Evolutionary conservation across 2,888 invertebrate genomes (phyloP).

Genomic region (Biston stratarius): DNA sequence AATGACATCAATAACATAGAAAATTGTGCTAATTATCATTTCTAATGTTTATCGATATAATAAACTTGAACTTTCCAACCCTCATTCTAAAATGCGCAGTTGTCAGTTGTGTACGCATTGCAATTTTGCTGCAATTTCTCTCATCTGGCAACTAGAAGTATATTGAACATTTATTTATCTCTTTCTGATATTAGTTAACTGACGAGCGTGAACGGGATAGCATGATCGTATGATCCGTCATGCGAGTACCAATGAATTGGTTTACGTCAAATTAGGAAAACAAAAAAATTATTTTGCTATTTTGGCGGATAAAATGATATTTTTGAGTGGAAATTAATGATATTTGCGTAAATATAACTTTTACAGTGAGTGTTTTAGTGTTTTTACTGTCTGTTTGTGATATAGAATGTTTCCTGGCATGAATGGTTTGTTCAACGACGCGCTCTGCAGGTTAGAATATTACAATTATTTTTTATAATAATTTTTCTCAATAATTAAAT

Average conservation of each 20-base stretch:
- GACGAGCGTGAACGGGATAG: constrained; percentile 55
- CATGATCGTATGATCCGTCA: constrained; percentile 80
- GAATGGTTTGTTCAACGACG: constrained; percentile 78
- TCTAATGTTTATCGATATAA: constrained; percentile 45
- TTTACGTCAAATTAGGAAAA: constrained; percentile 67
- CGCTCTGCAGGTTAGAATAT: constrained; percentile 77
- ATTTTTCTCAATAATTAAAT: constrained; percentile 14
- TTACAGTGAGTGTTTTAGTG: constrained; percentile 55
- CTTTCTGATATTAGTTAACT: constrained; percentile 50
- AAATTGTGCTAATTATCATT: constrained; percentile 1
- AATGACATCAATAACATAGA: constrained; percentile 2
- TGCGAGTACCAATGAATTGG: constrained; percentile 62
- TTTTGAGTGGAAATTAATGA: constrained; percentile 50
- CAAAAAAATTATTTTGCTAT: constrained; percentile 57
- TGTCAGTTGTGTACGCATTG: constrained; percentile 46
- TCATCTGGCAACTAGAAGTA: constrained; percentile 56
- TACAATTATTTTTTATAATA: constrained; percentile 16
- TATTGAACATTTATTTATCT: constrained; percentile 45
- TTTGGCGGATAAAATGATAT: constrained; percentile 62
- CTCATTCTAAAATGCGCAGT: constrained; percentile 39
- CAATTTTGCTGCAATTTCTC: constrained; percentile 45
- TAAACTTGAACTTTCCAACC: constrained; percentile 53
- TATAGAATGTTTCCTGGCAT: constrained; percentile 74
- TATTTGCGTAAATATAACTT: constrained; percentile 41
- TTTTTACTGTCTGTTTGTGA: constrained; percentile 48